Evolutionary conservation across 2,888 invertebrate species (phyloP), one percentile per base, ranked within the genome.

Genomic region (Drosophila bunnanda): DNA sequence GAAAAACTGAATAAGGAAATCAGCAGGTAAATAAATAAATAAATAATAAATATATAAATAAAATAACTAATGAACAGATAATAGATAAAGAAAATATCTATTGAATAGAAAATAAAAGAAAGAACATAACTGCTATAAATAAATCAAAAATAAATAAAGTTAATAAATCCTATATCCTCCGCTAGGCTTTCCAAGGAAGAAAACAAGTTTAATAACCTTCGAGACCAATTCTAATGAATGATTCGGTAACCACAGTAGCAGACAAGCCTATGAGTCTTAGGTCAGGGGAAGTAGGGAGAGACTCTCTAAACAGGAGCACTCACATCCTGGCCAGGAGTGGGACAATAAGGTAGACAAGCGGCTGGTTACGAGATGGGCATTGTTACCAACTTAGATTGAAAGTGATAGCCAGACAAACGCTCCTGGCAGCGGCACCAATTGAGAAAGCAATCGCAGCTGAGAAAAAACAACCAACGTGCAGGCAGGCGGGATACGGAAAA

Each of bases 341-440:
- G 48, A 60, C 25, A 50, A 50, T 34, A 17, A 25, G 52, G 53
- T 44, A 32, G 61, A 50, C 38, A 34, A 4, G 20, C 28, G n/a
- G 15, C 10, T 17, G 25, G 60, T 20, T 30, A 57, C 54, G 36
- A 52, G 44, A 28, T 39, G 68, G 50, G 81, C 79, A 72, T 77
- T 85, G 80, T 85, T 78, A 76, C 78, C 79, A 85, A 82, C 82
- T 82, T 80, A 69, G 77, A 82, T 82, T 86, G 76, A 77, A 82
- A 77, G 80, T 75, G 82, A 82, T 79, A 70, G 79, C 80, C 75
- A 75, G 65, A 55, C 75, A 82, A 60, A 66, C 57, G 78, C 75
- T 82, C 68, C 70, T 66, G 66, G 74, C 80, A 71, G 52, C 44
- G 43, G 30, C 69, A 73, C 67, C 79, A 82, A 82, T 85, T 77